These are phyloP conservation scores for Lagorchestes hirsutus DNA, from an alignment of 2,797 vertebrate genomes.

Conservation along the genomic window DNA sequence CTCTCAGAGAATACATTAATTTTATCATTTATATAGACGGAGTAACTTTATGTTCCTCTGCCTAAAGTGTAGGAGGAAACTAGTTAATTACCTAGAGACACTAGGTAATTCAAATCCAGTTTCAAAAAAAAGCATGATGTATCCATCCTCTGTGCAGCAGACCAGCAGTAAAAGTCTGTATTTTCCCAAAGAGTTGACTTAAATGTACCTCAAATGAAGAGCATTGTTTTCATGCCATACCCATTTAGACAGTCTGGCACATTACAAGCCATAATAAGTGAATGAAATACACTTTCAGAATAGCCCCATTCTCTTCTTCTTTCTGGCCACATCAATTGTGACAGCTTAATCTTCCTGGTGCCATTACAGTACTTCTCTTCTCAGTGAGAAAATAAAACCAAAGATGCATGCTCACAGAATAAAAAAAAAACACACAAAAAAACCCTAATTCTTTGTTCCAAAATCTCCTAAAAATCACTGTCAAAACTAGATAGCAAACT, in stretches of 20 bases:
- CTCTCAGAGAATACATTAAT: neutral
- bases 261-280: constrained; percentile 21
- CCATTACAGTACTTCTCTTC: neutral
- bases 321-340: neutral
- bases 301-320: constrained; percentile 18
- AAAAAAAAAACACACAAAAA: neutral
- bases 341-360: neutral
- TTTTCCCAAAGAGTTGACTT: constrained; percentile 36
- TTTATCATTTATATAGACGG: neutral
- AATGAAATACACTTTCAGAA: constrained; percentile 34
- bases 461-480: neutral
- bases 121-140: neutral
- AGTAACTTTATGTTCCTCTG: neutral
- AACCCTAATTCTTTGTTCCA: neutral
- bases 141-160: neutral
- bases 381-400: constrained; percentile 3
- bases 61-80: constrained; percentile 10
- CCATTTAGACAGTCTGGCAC: neutral
- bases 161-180: neutral
- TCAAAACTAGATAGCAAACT: neutral
- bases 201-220: constrained; percentile 26
- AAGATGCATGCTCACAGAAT: neutral
- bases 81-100: neutral
- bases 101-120: constrained; percentile 15
- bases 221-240: constrained; percentile 54